Evolutionary conservation across 1,140 invertebrate genomes (phyloP), one percentile per base, ranked within the genome.

Genomic region (Patella vulgata): DNA sequence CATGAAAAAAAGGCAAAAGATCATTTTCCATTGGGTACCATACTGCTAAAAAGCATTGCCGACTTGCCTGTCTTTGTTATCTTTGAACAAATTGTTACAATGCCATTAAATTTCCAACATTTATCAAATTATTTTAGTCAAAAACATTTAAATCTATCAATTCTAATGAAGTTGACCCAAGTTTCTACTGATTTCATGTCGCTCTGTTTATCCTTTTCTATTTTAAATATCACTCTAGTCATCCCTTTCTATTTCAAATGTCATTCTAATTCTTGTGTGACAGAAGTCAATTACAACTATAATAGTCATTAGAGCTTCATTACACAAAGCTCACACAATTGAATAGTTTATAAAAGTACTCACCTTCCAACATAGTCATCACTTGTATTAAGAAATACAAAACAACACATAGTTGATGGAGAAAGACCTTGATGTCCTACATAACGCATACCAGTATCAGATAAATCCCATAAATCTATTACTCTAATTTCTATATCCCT

Each of bases 321-420:
- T n/a, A n/a, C n/a, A n/a, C n/a, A n/a, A n/a, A n/a, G n/a, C n/a
- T n/a, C n/a, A n/a, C n/a, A n/a, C n/a, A n/a, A n/a, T n/a, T n/a
- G n/a, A n/a, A n/a, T n/a, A n/a, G n/a, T n/a, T n/a, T n/a, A n/a
- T n/a, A n/a, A n/a, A n/a, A n/a, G 33, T 47, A 36, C 9, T 44
- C 61, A 71, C 69, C 69, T 71, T 43, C 59, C 70, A 33, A 71
- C 66, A 54, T 68, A 71, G 46, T 71, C 62, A 14, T 51, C 1
- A 48, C 70, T 71, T 30, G 66, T 57, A 59, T 71, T 62, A 4
- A 71, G 43, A 48, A 71, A 71, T 12, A 71, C 65, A 64, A 71
- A 71, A 44, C 70, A 71, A 28, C 70, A 71, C 66, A 66, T 68
- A 14, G 60, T 68, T 12, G 66, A 66, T 25, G 61, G 62, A 27